Base-by-base conservation (phyloP, 2,113 vertebrate species). In the Hiodon tergisus region DNA sequence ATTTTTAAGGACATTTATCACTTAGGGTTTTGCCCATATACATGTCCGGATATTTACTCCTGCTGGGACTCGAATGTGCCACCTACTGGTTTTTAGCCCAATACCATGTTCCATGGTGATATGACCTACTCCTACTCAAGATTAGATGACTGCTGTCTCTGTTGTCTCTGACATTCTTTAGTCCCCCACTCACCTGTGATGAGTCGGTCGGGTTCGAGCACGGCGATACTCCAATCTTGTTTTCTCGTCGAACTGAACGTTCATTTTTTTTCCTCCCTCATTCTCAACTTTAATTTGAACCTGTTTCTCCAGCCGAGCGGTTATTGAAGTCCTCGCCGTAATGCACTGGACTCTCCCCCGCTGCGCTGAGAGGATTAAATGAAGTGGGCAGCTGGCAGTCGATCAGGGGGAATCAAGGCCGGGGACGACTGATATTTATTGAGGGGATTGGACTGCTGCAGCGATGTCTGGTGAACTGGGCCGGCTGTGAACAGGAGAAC, bases 291-390 rank as follows among this genome's bases (percentile, higher is more conserved):
- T 73, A 31, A 52, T 58, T 71, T 68, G 66, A 79, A 79, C 50
- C 60, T 46, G 51, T 52, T 48, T 76, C 60, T 69, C 67, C 11
- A 76, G 71, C 16, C 51, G 75, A 57, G 52, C 16, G 52, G n/a
- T 31, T 70, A 67, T 17, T 76, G 66, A 66, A 72, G 74, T 81
- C 75, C 82, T 78, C 71, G 73, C 14, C 11, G 67, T 13, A 11
- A 10, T 52, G 11, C 67, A 46, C n/a, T 67, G 65, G 46, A 6
- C 8, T 67, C 66, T 59, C 4, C 62, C 8, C 31, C 31, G 31
- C 48, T 79, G 78, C 76, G 47, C 60, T 16, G 60, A 50, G 47
- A 70, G 75, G 80, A 83, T 80, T 80, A 82, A 77, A 75, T 62
- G 51, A 71, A 84, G 77, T 80, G 67, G 71, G 63, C 68, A 78